Evolutionary conservation across 2,888 invertebrate species (phyloP).

Genomic region (Smittia aterrima): DNA sequence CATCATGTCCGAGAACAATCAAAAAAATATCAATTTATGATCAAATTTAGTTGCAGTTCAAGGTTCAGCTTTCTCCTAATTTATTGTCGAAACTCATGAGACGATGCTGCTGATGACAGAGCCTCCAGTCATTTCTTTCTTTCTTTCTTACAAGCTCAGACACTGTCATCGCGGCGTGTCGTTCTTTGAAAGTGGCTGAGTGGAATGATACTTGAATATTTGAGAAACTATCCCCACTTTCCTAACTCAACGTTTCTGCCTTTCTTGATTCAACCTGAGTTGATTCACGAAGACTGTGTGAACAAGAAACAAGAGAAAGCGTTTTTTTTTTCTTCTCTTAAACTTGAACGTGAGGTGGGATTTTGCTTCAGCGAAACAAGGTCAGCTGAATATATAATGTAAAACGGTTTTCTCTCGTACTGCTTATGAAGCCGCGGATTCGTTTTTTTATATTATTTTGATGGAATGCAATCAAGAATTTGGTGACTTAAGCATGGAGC

Average conservation of each 20-base stretch:
- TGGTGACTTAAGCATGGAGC: neutral
- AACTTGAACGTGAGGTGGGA: slow-evolving; percentile 42
- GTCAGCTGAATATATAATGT: slow-evolving; percentile 41
- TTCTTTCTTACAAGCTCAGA: neutral
- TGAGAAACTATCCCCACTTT: neutral
- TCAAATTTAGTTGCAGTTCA: neutral
- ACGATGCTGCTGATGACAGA: too few relatives aligned
- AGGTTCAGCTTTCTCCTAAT: neutral
- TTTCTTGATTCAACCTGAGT: neutral
- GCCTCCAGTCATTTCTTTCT: neutral
- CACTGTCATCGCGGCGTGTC: neutral
- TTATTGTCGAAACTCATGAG: too few relatives aligned
- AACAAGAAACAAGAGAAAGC: slow-evolving; percentile 31
- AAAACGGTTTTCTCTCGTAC: slow-evolving; percentile 26
- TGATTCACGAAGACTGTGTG: neutral
- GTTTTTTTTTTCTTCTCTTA: slow-evolving; percentile 33
- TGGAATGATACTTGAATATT: neutral
- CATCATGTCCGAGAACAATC: too few relatives aligned
- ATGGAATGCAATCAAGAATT: slow-evolving; percentile 15
- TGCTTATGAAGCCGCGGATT: neutral
- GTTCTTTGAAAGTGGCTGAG: neutral
- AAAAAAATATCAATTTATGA: too few relatives aligned
- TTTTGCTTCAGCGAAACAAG: slow-evolving; percentile 35
- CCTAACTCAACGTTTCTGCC: neutral
- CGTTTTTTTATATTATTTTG: slow-evolving; percentile 16